Percentiles rank a stretch among this genome's conserved stretches.
These are phyloP conservation scores for Rhagium mordax DNA, from an alignment of 2,888 invertebrate species.

Conservation along the genomic window DNA sequence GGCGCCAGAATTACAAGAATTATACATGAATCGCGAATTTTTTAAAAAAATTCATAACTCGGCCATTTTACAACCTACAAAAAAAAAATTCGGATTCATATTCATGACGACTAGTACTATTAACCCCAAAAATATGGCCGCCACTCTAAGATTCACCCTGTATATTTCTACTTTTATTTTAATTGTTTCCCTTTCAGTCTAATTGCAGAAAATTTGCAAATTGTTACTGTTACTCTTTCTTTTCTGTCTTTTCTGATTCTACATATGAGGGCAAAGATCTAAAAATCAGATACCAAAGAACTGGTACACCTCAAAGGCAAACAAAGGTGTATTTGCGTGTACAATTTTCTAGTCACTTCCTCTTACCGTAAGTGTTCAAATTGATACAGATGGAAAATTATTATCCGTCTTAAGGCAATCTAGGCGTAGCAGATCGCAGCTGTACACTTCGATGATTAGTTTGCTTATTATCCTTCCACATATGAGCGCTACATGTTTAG, in stretches of 20 bases:
- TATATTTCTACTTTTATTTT: no score
- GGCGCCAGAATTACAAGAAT: no score
- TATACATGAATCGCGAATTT: no score
- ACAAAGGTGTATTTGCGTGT: constrained; percentile 36
- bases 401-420: constrained; percentile 30
- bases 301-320: constrained; percentile 24
- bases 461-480: background rate
- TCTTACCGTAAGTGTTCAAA: constrained; percentile 25
- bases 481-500: background rate
- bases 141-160: no score
- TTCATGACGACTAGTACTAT: no score
- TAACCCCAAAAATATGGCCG: no score
- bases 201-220: constrained; percentile 4
- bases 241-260: background rate
- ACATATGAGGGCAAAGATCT: constrained; percentile 8
- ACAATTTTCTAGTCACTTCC: constrained; percentile 28
- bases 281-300: constrained; percentile 22
- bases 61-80: no score
- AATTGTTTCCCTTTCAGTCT: no score
- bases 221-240: no score
- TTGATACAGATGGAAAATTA: constrained; percentile 40
- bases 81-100: no score
- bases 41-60: no score
- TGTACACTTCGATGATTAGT: background rate
- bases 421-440: constrained; percentile 6